Evolutionary conservation across 2,888 invertebrate genomes (phyloP).

Genomic region (Cheilosia variabilis): DNA sequence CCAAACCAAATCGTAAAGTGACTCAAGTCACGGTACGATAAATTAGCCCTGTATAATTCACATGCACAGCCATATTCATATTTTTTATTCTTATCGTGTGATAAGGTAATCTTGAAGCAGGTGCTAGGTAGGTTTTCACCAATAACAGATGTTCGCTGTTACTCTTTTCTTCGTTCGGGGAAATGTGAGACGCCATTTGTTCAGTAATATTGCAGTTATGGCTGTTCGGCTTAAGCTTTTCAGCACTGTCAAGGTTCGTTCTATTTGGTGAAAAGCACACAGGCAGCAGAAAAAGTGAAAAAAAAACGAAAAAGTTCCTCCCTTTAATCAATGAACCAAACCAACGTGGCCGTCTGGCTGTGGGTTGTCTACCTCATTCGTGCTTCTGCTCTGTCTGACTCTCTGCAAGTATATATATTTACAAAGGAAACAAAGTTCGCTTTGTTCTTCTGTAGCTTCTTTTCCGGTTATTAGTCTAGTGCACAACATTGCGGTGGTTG

Average conservation of each 20-base stretch:
- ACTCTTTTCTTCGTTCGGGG: conserved; percentile 20
- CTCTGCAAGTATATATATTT: neutral
- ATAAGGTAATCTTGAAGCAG: conserved; percentile 37
- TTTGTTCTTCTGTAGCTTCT: conserved; percentile 3
- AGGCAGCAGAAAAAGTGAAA: neutral
- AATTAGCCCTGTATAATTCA: no score
- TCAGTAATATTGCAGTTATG: neutral
- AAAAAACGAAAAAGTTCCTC: conserved; percentile 19
- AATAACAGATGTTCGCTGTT: neutral
- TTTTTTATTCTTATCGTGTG: conserved; percentile 4
- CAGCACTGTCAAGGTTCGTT: conserved; percentile 52
- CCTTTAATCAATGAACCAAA: conserved; percentile 34
- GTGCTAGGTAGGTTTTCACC: neutral
- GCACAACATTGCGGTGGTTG: neutral
- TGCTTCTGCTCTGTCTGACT: neutral
- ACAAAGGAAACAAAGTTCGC: conserved; percentile 31
- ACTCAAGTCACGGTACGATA: neutral
- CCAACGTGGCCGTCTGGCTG: no score
- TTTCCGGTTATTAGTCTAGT: neutral
- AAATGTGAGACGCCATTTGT: conserved; percentile 17
- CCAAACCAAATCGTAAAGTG: neutral
- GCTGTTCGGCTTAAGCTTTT: neutral
- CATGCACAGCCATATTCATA: neutral
- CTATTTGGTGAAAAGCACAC: conserved; percentile 16
- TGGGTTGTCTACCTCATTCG: neutral